phyloP scores from a whole-genome alignment of 2,113 vertebrate species.

The Corynorhinus townsendii region DNA sequence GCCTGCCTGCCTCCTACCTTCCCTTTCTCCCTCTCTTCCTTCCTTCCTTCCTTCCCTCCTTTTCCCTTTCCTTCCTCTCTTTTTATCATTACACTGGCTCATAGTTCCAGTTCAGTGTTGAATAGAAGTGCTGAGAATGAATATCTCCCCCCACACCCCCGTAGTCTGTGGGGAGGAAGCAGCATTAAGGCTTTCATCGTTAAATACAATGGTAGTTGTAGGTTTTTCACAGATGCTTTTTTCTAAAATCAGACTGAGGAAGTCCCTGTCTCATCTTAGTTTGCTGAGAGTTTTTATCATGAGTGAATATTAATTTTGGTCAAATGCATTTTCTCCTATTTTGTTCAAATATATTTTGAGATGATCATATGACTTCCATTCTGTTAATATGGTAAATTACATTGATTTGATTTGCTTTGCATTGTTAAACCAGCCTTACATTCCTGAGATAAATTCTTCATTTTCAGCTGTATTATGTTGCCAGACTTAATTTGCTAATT shows the following conservation, averaged over 20 bases:
- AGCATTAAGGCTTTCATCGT: not conserved
- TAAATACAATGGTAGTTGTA: not conserved
- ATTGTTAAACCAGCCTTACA: constrained; percentile 12
- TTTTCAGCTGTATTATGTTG: not conserved
- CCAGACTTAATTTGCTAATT: not conserved
- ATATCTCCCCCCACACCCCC: not conserved
- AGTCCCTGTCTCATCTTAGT: not conserved
- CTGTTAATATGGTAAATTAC: constrained; percentile 20
- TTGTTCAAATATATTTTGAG: constrained; percentile 1
- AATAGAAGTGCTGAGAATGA: not conserved
- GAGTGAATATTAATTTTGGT: constrained; percentile 20
- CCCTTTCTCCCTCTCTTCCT: not conserved
- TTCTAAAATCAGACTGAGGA: not conserved
- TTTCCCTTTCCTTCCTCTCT: not conserved
- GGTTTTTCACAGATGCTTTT: not conserved
- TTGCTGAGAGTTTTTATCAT: constrained; percentile 4
- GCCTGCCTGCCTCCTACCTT: not conserved
- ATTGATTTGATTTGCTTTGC: constrained; percentile 4
- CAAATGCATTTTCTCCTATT: not conserved
- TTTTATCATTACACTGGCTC: not conserved
- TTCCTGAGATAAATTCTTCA: not conserved
- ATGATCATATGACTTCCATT: constrained; percentile 14
- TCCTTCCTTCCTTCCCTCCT: not conserved
- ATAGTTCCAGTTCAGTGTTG: not conserved
- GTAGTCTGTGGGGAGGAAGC: not conserved